Evolutionary conservation across 2,113 vertebrate genomes (phyloP).

Genomic region (Pomatostomus ruficeps): DNA sequence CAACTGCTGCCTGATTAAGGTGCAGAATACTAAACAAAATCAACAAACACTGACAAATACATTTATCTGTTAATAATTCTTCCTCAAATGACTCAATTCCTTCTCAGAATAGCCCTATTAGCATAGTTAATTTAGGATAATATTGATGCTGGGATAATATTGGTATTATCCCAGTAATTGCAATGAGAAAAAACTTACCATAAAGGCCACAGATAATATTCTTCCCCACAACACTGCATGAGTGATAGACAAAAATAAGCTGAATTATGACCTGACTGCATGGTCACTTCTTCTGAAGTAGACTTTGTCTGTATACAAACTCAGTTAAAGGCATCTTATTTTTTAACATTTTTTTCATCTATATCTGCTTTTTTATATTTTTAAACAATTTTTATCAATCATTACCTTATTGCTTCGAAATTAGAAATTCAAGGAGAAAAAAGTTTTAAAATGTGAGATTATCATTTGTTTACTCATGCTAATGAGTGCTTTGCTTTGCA

Average conservation of each 20-base stretch:
- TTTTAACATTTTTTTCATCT: not conserved
- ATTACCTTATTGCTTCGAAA: not conserved
- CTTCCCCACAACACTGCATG: not conserved
- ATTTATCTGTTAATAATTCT: not conserved
- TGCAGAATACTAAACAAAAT: not conserved
- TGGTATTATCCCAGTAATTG: not conserved
- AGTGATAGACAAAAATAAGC: not conserved
- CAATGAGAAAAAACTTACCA: not conserved
- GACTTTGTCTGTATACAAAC: not conserved
- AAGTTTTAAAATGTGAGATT: not conserved
- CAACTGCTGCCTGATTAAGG: not conserved
- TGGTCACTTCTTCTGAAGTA: not conserved
- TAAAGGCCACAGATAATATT: not conserved
- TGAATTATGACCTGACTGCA: not conserved
- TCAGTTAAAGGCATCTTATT: not conserved
- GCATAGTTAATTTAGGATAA: not conserved
- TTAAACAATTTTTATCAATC: not conserved
- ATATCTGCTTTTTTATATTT: not conserved
- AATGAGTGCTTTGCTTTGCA: not conserved
- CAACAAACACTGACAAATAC: not conserved
- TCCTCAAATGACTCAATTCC: not conserved
- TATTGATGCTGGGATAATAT: not conserved
- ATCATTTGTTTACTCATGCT: not conserved
- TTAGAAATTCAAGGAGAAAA: not conserved
- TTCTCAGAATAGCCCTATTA: not conserved